phyloP scores from a whole-genome alignment of 2,888 invertebrate genomes.

The Meandrusa payeni region DNA sequence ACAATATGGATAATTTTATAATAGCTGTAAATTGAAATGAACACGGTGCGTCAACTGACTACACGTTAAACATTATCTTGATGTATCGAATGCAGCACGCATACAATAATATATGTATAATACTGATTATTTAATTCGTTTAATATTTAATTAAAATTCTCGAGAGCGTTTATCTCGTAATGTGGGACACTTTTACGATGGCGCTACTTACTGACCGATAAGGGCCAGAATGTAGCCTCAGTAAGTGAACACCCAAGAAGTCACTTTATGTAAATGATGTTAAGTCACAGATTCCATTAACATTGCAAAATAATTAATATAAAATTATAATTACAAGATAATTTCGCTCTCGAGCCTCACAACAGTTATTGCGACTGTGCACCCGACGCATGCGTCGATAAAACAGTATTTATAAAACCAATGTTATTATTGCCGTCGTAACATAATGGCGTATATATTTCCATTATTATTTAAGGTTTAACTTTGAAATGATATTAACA shows the following conservation, averaged over 20 bases:
- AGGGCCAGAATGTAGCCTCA: conserved; percentile 55
- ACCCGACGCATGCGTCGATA: conserved; percentile 57
- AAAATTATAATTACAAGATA: conserved; percentile 78
- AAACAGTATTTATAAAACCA: conserved; percentile 61
- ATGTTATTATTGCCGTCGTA: conserved; percentile 49
- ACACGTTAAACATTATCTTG: conserved; percentile 63
- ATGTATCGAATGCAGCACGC: conserved; percentile 64
- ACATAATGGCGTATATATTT: conserved; percentile 45
- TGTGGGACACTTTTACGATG: conserved; percentile 80
- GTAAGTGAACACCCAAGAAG: conserved; percentile 61
- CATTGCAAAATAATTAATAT: conserved; percentile 63
- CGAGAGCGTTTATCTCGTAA: conserved; percentile 77
- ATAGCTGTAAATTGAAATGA: conserved; percentile 43
- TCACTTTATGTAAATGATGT: conserved; percentile 63
- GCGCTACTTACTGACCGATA: conserved; percentile 76
- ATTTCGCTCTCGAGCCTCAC: conserved; percentile 69
- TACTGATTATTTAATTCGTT: conserved; percentile 80
- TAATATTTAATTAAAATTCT: conserved; percentile 81
- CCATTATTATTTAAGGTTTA: conserved; percentile 43
- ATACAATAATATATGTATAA: conserved; percentile 76
- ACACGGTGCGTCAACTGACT: conserved; percentile 48
- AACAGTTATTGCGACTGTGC: conserved; percentile 67
- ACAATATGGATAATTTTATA: conserved; percentile 39
- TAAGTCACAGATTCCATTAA: conserved; percentile 69
- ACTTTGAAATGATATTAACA: conserved; percentile 74